Evolutionary conservation across 2,888 invertebrate species (phyloP).

Genomic region (Synergus gifuensis): DNA sequence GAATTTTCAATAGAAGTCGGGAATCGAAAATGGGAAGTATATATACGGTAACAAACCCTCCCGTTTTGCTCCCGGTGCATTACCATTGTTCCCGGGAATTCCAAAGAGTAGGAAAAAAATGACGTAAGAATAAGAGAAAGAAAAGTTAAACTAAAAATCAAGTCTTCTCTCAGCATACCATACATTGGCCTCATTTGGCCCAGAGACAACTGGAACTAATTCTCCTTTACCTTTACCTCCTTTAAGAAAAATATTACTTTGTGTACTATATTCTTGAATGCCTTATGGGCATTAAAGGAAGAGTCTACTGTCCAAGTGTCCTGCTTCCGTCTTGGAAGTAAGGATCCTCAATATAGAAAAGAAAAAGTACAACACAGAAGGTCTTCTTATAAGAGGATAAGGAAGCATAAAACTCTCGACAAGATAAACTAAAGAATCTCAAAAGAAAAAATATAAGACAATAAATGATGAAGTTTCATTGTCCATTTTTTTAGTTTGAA

Average conservation of each 20-base stretch:
- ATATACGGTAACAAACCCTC: conserved; percentile 46
- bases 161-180: conserved; percentile 55
- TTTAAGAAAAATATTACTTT: conserved; percentile 62
- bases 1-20: conserved; percentile 68
- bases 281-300: conserved; percentile 64
- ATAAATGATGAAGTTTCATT: neutral
- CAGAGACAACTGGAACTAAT: conserved; percentile 69
- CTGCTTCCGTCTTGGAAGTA: conserved; percentile 36
- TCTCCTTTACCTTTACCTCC: conserved; percentile 59
- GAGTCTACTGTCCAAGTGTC: conserved; percentile 63
- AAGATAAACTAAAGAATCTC: neutral
- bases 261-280: conserved; percentile 63
- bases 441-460: neutral
- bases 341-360: neutral
- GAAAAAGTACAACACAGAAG: neutral
- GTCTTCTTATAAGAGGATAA: neutral
- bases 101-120: conserved; percentile 47
- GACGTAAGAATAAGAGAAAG: conserved; percentile 43
- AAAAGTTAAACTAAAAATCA: conserved; percentile 49
- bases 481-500: neutral
- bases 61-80: conserved; percentile 44
- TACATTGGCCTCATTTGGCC: conserved; percentile 69
- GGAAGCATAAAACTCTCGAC: neutral
- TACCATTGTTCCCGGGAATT: conserved; percentile 54
- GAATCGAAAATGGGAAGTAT: conserved; percentile 36